A percentile compares a stretch with the other conserved stretches of the same genome.
phyloP scores from a whole-genome alignment of 2,888 invertebrate species.

The Pristionchus maxplancki region DNA sequence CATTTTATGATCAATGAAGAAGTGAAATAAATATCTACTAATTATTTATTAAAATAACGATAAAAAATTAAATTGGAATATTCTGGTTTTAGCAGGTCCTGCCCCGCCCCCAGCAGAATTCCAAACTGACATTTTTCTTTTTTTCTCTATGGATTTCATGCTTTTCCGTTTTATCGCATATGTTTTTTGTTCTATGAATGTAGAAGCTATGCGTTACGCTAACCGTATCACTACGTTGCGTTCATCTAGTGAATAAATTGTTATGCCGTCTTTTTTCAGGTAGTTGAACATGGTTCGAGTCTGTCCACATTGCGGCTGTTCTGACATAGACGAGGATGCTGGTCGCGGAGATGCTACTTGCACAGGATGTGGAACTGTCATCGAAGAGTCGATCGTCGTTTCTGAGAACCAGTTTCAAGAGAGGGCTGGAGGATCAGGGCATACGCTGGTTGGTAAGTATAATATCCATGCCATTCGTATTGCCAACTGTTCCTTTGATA shows the following conservation, averaged over 20 bases:
- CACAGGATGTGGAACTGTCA: slow-evolving; percentile 94
- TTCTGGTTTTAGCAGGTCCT: neutral
- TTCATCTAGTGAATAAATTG: too few relatives aligned
- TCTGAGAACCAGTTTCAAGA: slow-evolving; percentile 97
- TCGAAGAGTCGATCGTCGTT: slow-evolving; percentile 96
- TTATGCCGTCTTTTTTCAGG: slow-evolving; percentile 25
- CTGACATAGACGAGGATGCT: slow-evolving; percentile 94
- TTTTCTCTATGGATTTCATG: too few relatives aligned
- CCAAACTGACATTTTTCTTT: slow-evolving; percentile 32
- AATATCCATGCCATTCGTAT: too few relatives aligned
- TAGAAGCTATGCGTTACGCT: neutral
- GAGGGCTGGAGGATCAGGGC: slow-evolving; percentile 81
- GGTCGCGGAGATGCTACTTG: slow-evolving; percentile 92
- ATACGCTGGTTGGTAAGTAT: slow-evolving; percentile 82
- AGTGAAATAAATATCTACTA: neutral
- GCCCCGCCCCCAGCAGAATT: neutral
- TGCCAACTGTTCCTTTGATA: neutral
- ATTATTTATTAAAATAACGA: neutral
- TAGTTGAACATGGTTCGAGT: slow-evolving; percentile 52
- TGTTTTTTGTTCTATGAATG: too few relatives aligned
- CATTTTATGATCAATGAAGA: neutral
- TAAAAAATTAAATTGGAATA: neutral
- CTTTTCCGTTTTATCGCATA: neutral
- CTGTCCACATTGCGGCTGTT: slow-evolving; percentile 80
- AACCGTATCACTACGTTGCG: too few relatives aligned